Evolutionary conservation across 2,113 vertebrate species (phyloP), one percentile per base, ranked within the genome.

Genomic region (Pollachius pollachius): DNA sequence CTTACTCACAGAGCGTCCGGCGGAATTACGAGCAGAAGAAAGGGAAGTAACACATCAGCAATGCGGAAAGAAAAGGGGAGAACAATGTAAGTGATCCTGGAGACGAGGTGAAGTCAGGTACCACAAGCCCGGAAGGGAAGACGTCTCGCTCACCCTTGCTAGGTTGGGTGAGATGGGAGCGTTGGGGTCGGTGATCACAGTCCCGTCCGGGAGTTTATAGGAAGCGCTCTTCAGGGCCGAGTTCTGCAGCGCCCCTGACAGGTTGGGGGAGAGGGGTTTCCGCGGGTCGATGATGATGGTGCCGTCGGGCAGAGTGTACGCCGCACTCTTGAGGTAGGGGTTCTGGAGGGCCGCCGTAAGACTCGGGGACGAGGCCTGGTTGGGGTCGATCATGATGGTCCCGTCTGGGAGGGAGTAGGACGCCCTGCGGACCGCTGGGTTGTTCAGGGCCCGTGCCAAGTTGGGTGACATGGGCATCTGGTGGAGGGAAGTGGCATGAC

Each of bases 261-360:
- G 81, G 48, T 86, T 86, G 62, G 92, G 92, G 56, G 90, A 84
- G 15, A 81, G 54, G n/a, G 82, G 80, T 70, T 89, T 91, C 48
- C 88, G 77, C 41, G 84, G 85, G 80, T 89, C 85, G n/a, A 87
- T 89, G 34, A 92, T 85, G 54, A 92, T 85, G 7, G 90, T 89
- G 21, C 91, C 90, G 73, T 92, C 90, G 1, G 92, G 84, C 9
- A 92, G 70, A 3, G 89, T 90, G 77, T 90, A 94, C 5, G 92
- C 90, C 6, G 88, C 88, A 62, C 73, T 77, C 67, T 81, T 91
- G 11, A 93, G 65, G 72, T 90, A 89, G 68, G 86, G 86, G 68
- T 92, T 93, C 65, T 81, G 80, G 62, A 92, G 85, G 37, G 91
- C 92, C 72, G 87, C 85, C 64, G 72, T 9, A 17, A 93, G 87